Evolutionary conservation across 2,797 vertebrate species (phyloP).

Genomic region (Jordanella pulchra): DNA sequence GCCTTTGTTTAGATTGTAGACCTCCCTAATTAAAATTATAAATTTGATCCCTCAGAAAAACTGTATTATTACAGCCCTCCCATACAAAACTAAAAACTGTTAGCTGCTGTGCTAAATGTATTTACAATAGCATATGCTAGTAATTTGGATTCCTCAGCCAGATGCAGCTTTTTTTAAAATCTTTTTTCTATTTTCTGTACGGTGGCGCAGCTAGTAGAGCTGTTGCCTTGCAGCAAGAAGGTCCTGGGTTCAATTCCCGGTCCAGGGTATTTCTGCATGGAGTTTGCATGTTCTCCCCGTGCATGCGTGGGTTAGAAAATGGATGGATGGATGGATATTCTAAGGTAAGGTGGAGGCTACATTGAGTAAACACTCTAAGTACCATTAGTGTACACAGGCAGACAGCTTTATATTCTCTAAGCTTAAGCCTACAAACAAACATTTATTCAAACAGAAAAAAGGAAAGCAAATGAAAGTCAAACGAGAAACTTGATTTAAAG

Average conservation of each 20-base stretch:
- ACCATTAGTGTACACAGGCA: constrained; percentile 33
- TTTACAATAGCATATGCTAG: not conserved
- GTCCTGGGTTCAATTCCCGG: too few relatives aligned
- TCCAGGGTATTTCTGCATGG: too few relatives aligned
- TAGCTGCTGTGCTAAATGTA: constrained; percentile 20
- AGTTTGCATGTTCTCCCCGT: too few relatives aligned
- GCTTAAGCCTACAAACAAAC: constrained; percentile 28
- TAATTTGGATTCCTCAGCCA: constrained; percentile 17
- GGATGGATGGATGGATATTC: too few relatives aligned
- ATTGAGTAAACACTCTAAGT: constrained; percentile 17
- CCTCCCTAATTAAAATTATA: constrained; percentile 70
- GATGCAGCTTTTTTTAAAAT: constrained; percentile 4
- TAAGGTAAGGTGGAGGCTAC: constrained; percentile 21
- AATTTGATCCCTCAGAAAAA: constrained; percentile 41
- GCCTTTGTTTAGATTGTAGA: constrained; percentile 74
- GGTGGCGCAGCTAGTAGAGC: too few relatives aligned
- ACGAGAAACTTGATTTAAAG: constrained; percentile 6
- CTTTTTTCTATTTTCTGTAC: constrained; percentile 11
- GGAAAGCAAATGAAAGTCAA: constrained; percentile 53
- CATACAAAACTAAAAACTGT: constrained; percentile 28
- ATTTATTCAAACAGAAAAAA: constrained; percentile 37
- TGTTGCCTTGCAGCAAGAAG: too few relatives aligned
- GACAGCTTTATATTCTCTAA: constrained; percentile 23
- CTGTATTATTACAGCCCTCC: constrained; percentile 20
- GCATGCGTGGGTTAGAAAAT: too few relatives aligned